phyloP scores from a whole-genome alignment of 2,797 vertebrate genomes.

The Sarcoramphus papa region DNA sequence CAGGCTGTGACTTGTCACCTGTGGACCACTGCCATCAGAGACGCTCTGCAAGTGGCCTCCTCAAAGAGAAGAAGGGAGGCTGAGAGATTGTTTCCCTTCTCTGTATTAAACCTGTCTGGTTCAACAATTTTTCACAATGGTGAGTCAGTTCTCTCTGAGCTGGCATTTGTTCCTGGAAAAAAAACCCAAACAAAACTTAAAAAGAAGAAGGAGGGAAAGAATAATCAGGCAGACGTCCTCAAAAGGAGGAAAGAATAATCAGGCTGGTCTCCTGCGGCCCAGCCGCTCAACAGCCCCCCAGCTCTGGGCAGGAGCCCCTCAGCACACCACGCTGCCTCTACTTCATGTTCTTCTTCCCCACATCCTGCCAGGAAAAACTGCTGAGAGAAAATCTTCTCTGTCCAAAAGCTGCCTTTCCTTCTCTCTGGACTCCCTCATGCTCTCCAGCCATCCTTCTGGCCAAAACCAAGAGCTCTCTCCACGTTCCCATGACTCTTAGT shows the following conservation, averaged over 20 bases:
- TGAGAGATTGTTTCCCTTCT: conserved; percentile 18
- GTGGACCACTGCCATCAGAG: neutral
- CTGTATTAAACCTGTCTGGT: neutral
- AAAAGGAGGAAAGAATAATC: conserved; percentile 38
- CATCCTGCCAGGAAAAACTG: conserved; percentile 55
- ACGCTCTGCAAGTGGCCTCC: neutral
- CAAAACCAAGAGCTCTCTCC: conserved; percentile 14
- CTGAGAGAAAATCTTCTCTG: conserved; percentile 13
- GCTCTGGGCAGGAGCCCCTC: neutral
- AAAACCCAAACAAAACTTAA: neutral
- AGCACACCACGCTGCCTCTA: neutral
- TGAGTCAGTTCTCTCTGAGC: conserved; percentile 52
- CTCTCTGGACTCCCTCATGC: neutral
- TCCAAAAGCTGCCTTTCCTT: conserved; percentile 26
- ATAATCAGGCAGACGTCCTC: neutral
- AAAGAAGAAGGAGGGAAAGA: conserved; percentile 50
- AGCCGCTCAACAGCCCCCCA: neutral
- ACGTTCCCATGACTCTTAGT: conserved; percentile 40
- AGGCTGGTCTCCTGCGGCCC: neutral
- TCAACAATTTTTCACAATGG: conserved; percentile 9
- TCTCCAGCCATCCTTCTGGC: conserved; percentile 10
- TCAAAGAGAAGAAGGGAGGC: neutral
- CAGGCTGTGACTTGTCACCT: neutral
- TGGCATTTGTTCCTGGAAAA: conserved; percentile 57
- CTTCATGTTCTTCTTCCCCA: neutral